Evolutionary conservation across 2,888 invertebrate species (phyloP), one percentile per base, ranked within the genome.

Genomic region (Apocheima hispidaria): DNA sequence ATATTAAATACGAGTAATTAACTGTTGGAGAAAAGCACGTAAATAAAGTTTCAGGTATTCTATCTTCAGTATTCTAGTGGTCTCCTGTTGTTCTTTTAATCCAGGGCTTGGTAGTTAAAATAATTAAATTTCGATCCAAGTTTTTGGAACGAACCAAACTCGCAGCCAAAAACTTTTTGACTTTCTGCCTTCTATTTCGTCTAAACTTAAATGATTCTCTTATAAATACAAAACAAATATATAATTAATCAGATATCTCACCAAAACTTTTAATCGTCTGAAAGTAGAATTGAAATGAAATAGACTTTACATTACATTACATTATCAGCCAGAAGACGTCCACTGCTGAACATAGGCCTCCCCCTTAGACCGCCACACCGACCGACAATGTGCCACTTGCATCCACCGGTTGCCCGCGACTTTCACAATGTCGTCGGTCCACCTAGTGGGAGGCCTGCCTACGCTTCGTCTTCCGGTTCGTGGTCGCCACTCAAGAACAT

Each of bases 161-260:
- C 20, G 6, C 20, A 46, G 30, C 30, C 12, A 33, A 30, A 14
- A 30, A 49, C 46, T 55, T 46, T 5, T 48, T 23, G 16, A 20
- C 46, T 33, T 46, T 46, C 46, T 33, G 33, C 28, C 40, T 53
- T 53, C 38, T 50, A n/a, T 28, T n/a, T 33, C 12, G 18, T n/a
- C 48, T 7, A 40, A 38, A 18, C 33, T 14, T 28, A 20, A 53
- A 26, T 41, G 20, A 48, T 60, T 53, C 20, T 49, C 33, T 53
- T 53, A n/a, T 41, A 53, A 53, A 48, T 41, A 49, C 49, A 54
- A 41, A 54, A 43, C 44, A 55, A 60, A 41, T 50, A 14, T 49
- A 50, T 60, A 60, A 54, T 54, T 4, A 56, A 20, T 61, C 21
- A 40, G 26, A 55, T 23, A 35, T 51, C 18, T 43, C n/a, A 40